Conservation (phyloP, 2,888 invertebrate genomes). For the Gortyna flavago region DNA sequence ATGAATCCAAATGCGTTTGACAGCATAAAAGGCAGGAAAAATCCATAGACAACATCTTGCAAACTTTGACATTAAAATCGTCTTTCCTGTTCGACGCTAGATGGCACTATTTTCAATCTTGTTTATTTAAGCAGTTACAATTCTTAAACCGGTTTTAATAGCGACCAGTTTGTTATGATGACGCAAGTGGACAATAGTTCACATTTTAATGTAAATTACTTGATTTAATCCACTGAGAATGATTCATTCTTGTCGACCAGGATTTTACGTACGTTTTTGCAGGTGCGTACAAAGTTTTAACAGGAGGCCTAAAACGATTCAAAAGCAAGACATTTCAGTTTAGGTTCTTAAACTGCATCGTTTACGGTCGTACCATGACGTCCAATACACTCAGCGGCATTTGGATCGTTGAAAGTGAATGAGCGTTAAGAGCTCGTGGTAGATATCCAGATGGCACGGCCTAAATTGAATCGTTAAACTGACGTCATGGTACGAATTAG, state of each 20-base stretch:
- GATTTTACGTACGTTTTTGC: background rate
- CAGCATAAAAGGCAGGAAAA: conserved; percentile 31
- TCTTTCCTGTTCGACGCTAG: conserved; percentile 29
- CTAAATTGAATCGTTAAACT: too few relatives aligned
- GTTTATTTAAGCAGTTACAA: background rate
- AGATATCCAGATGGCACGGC: too few relatives aligned
- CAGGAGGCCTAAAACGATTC: too few relatives aligned
- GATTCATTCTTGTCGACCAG: conserved; percentile 26
- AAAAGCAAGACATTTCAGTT: too few relatives aligned
- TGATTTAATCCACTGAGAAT: conserved; percentile 29
- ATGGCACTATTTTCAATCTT: conserved; percentile 17
- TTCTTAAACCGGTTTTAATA: background rate
- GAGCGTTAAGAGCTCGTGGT: too few relatives aligned
- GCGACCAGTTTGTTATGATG: conserved; percentile 3
- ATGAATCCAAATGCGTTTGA: background rate
- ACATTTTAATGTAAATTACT: conserved; percentile 28
- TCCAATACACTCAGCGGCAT: too few relatives aligned
- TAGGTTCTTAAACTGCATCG: too few relatives aligned
- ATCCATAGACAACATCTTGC: background rate
- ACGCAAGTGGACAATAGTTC: conserved; percentile 28
- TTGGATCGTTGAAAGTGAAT: too few relatives aligned
- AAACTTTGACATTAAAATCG: background rate
- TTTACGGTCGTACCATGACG: too few relatives aligned
- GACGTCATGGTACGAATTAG: too few relatives aligned
- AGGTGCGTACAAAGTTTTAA: too few relatives aligned